Percentiles rank a stretch among this genome's conserved stretches.
Evolutionary conservation across 2,888 invertebrate species (phyloP).

Genomic region (Sarcophaga carnaria): DNA sequence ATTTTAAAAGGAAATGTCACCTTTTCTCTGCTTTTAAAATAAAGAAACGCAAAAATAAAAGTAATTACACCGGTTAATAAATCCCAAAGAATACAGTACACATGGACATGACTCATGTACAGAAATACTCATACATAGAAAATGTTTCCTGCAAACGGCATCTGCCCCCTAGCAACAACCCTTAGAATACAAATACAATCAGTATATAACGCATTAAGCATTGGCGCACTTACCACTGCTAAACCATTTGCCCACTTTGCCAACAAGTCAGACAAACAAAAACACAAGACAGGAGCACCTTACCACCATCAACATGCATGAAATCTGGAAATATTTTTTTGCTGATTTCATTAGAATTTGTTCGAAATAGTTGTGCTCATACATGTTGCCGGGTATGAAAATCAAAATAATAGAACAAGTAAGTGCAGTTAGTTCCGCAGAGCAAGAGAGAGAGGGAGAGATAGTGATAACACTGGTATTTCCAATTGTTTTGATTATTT

Average conservation of each 20-base stretch:
- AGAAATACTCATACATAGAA: neutral
- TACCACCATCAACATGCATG: conserved; percentile 18
- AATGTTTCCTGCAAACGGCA: conserved; percentile 46
- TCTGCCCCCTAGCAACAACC: conserved; percentile 50
- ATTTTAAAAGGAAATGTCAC: conserved; percentile 56
- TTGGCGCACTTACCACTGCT: conserved; percentile 60
- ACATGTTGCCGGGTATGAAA: neutral
- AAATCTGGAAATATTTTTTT: conserved; percentile 24
- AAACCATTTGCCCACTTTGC: conserved; percentile 62
- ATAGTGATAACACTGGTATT: conserved; percentile 14
- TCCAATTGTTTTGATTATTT: conserved; percentile 52
- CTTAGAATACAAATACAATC: neutral
- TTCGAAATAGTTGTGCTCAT: conserved; percentile 18
- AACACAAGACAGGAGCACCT: conserved; percentile 11
- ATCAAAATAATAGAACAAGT: neutral
- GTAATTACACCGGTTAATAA: conserved; percentile 65
- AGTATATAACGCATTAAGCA: conserved; percentile 3
- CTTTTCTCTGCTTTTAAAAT: conserved; percentile 47
- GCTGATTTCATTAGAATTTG: neutral
- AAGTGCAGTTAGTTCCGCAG: too few species aligned
- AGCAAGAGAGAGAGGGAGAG: too few species aligned
- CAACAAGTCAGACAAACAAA: neutral
- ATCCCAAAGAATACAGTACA: conserved; percentile 53
- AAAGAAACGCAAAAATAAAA: conserved; percentile 44
- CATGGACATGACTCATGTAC: conserved; percentile 11